phyloP scores from a whole-genome alignment of 2,113 vertebrate species.

The Bubo scandiacus region DNA sequence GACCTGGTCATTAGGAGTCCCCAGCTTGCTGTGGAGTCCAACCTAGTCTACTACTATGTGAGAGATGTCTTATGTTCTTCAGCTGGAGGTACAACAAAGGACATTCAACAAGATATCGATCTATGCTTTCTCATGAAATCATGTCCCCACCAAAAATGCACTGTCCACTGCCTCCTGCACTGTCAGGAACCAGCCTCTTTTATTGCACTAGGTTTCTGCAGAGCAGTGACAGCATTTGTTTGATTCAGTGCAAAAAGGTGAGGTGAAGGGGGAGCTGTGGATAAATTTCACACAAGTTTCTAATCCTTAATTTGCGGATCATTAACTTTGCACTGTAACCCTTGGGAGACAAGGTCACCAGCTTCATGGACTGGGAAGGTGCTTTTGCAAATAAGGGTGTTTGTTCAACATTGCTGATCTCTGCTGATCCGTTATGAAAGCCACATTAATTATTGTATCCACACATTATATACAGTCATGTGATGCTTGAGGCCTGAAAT shows the following conservation, averaged over 20 bases:
- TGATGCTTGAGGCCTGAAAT: conserved; percentile 49
- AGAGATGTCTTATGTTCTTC: not conserved
- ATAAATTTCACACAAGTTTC: not conserved
- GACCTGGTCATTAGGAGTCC: not conserved
- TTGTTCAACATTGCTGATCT: conserved; percentile 56
- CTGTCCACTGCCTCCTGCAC: not conserved
- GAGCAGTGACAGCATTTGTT: not conserved
- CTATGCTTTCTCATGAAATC: not conserved
- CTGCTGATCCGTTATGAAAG: conserved; percentile 57
- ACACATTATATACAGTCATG: conserved; percentile 46
- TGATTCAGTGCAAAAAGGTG: not conserved
- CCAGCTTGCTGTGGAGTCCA: not conserved
- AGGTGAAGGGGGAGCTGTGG: not conserved
- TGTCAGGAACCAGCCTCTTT: not conserved
- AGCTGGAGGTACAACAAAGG: not conserved
- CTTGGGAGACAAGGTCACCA: conserved; percentile 39
- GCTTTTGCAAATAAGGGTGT: conserved; percentile 59
- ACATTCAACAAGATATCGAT: not conserved
- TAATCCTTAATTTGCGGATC: conserved; percentile 22
- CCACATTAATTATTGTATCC: conserved; percentile 41
- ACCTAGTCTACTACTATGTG: not conserved
- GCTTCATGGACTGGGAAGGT: conserved; percentile 15
- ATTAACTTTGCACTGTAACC: conserved; percentile 42
- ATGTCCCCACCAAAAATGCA: not conserved
- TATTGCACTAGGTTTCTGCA: not conserved